Conservation (phyloP, 2,888 invertebrate species). For the Epistrophe grossulariae region DNA sequence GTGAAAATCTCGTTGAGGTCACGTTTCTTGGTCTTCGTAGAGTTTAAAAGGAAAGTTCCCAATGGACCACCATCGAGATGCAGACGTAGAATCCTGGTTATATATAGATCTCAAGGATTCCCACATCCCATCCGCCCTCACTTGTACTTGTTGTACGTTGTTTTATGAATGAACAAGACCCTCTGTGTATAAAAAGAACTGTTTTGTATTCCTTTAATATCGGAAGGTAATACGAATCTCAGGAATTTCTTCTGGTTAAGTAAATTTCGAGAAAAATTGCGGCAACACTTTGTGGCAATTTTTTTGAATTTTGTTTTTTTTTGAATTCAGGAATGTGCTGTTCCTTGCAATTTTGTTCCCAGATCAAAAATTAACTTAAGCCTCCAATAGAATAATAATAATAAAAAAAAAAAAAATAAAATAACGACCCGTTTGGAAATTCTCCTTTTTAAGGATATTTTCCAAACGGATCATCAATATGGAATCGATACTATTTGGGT, state of each 20-base stretch:
- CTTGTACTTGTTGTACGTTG: conserved; percentile 14
- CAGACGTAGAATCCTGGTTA: conserved; percentile 10
- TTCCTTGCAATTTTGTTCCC: conserved; percentile 44
- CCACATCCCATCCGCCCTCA: conserved; percentile 51
- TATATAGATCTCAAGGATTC: conserved; percentile 45
- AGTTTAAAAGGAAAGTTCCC: conserved; percentile 19
- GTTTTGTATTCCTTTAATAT: conserved; percentile 20
- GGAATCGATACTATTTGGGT: conserved; percentile 71
- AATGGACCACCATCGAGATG: conserved; percentile 64
- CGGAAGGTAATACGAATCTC: conserved; percentile 64
- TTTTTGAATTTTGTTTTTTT: conserved; percentile 3
- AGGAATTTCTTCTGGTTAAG: conserved; percentile 66
- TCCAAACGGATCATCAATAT: neutral
- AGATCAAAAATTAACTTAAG: conserved; percentile 48
- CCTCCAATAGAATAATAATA: conserved; percentile 32
- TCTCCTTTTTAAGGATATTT: conserved; percentile 14
- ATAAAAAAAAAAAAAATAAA: neutral
- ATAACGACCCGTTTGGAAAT: neutral
- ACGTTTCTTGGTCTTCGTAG: conserved; percentile 38
- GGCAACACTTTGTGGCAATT: conserved; percentile 73
- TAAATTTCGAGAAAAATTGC: conserved; percentile 59
- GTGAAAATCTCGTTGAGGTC: conserved; percentile 62
- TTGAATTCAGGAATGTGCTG: conserved; percentile 41
- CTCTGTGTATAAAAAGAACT: neutral
- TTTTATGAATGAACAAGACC: conserved; percentile 56